Evolutionary conservation across 92 coral and sea anemone genomes (phyloP), one percentile per base, ranked within the genome.

Genomic region (Porites divaricata): DNA sequence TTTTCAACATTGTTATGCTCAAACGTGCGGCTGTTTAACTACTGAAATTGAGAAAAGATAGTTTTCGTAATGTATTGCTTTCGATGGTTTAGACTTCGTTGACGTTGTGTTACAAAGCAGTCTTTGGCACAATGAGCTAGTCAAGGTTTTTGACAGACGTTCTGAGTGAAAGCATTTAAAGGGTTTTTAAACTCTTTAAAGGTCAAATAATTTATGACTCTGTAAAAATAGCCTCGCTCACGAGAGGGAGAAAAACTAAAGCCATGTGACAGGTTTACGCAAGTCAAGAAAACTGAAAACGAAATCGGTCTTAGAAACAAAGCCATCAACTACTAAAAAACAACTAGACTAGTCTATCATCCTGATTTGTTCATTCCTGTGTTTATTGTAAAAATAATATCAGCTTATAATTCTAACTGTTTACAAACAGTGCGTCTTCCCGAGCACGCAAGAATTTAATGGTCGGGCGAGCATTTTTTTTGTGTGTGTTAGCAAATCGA

Each of bases 191-290:
- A n/a, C n/a, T n/a, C n/a, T n/a, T n/a, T n/a, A n/a, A 11, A 8
- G 76, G 76, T 68, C 68, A 80, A 57, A 54, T 56, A 16, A n/a
- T 52, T 80, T 16, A 57, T 67, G 70, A 26, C 76, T 49, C 57
- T 1, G 15, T 15, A 52, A 73, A 73, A 73, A 50, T 73, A 73
- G 63, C 24, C 41, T 21, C 23, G 49, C 53, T 2, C 28, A 51
- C 77, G 41, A 73, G 52, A 73, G 20, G 14, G 22, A 73, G 23
- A 26, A 15, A 11, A 54, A 51, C 7, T 14, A 8, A 6, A 56
- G 13, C 74, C 8, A 12, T 7, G 84, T 54, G 7, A 20, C 19
- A n/a, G 67, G 23, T 8, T 11, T 53, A 49, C 6, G 17, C 19
- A 28, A 54, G 23, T 10, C 0, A 8, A 14, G 23, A 70, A 80